Base-by-base conservation (phyloP, 2,113 vertebrate genomes). In the Pelobates fuscus region DNA sequence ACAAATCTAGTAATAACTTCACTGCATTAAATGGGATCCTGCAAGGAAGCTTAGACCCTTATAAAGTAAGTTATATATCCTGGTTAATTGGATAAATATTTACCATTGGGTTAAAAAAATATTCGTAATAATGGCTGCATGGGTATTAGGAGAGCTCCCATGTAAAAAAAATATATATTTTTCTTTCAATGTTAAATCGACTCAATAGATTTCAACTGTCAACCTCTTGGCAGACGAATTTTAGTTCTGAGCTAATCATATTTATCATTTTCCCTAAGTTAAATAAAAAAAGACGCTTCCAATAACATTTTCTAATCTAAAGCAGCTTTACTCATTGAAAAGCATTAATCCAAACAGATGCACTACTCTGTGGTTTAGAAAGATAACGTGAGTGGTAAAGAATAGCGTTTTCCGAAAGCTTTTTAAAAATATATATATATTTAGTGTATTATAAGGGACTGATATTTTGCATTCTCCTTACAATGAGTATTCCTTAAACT, bases 61-160 rank as follows among this genome's bases (percentile, higher is more conserved):
- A 79, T 86, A 78, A 71, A 80, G 85, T 82, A 77, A 81, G 86
- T 87, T 91, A 84, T 88, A 92, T 93, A 92, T 91, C 87, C 85
- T 82, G 79, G 87, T 88, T 92, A 93, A 92, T 88, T 89, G 91
- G 89, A 91, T 90, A 82, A 66, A 87, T 84, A 84, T 88, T 78
- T 88, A 93, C 90, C 92, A 85, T 88, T 84, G 89, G 94, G 94
- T 95, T 93, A 92, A 80, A 74, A 80, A 78, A 84, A 52, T 2
- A 52, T 18, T 20, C 83, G 88, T 84, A 87, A 93, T 91, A 91
- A 83, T 88, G 84, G 82, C 85, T 84, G 82, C 86, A 82, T 82
- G 85, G 84, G 92, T 90, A 93, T 93, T 93, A 15, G 17, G 15
- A 92, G 77, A 84, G 23, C 81, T 86, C 86, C 27, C 18, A 41